Evolutionary conservation across 1,140 invertebrate species (phyloP), one percentile per base, ranked within the genome.

Genomic region (Propsilocerus akamusi): DNA sequence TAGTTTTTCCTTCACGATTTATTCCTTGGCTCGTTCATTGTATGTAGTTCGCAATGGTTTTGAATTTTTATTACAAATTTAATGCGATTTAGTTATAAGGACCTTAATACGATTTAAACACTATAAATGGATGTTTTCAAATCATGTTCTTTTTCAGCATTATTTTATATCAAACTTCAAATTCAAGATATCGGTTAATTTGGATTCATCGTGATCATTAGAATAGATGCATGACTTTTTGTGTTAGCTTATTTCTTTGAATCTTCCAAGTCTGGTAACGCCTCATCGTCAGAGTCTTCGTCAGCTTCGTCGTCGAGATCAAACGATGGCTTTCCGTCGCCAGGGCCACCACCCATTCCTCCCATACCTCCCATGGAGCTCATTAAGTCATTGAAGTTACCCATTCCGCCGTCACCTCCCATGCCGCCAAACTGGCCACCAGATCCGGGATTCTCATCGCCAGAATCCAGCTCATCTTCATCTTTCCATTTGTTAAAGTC

Each of bases 401-500:
- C 59, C 53, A 68, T 64, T 47, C 53, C 52, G 8, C 53, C 62
- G 26, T 48, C 58, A 32, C 53, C 70, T n/a, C 59, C 59, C 49
- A 66, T 66, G 41, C 54, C 55, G 8, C 55, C 63, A 30, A 53
- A 57, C 12, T 53, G 55, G 26, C 53, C 65, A 25, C 17, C 17
- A 32, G 14, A 22, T 10, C 14, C 30, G 2, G 32, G 1, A 22
- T 37, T 8, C 50, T 81, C 83, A 50, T 76, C 76, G 37, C 83
- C 82, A 51, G n/a, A n/a, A n/a, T n/a, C 76, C 79, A 51, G 87
- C 85, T 59, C 85, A n/a, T n/a, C 88, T 68, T 97, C 93, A 73
- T 97, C 93, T 64, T 84, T 84, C 92, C 93, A 97, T 68, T 93
- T 91, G 57, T 89, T 84, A 63, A 97, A 98, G 65, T 98, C 94